Base-by-base conservation (phyloP, 2,888 invertebrate genomes). In the Philopedon plagiatum region DNA sequence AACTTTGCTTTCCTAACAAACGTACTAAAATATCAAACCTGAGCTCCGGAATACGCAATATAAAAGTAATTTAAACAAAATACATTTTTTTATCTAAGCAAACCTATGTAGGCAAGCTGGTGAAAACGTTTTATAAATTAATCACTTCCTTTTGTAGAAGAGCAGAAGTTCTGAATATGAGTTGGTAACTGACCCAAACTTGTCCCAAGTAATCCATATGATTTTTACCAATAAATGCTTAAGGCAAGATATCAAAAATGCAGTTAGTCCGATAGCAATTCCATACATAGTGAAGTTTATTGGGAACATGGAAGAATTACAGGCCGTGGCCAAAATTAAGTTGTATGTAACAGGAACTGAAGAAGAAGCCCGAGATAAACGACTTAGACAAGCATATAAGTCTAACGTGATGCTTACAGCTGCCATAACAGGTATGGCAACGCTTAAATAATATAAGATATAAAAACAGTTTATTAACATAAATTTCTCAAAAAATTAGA, bases 381-480 rank as follows among this genome's bases (percentile, higher is more conserved):
- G 77, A 23, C 67, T 81, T 5, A 78, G 80, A 57, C 70, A 76
- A 18, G 78, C 79, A 1, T 81, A 75, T 54, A 80, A 80, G 62
- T 74, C 77, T 1, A 80, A 78, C 63, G 71, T 76, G 8, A 73
- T 78, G 57, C 44, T 80, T 3, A 66, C 70, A 5, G 75, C 68
- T 7, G 75, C 75, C 46, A 76, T 78, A 23, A 68, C 74, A 54
- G 78, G 78, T 77, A 76, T 54, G 15, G 11, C 34, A 21, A 44
- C 9, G n/a, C 18, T 44, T 3, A 7, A 39, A n/a, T n/a, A n/a
- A 49, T 4, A 49, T n/a, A n/a, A n/a, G n/a, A n/a, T n/a, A n/a
- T n/a, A n/a, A n/a, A n/a, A n/a, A n/a, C n/a, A n/a, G n/a, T n/a
- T n/a, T n/a, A n/a, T n/a, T n/a, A n/a, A n/a, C n/a, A n/a, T n/a